phyloP scores from a whole-genome alignment of 2,797 vertebrate genomes.

The Centroberyx gerrardi region DNA sequence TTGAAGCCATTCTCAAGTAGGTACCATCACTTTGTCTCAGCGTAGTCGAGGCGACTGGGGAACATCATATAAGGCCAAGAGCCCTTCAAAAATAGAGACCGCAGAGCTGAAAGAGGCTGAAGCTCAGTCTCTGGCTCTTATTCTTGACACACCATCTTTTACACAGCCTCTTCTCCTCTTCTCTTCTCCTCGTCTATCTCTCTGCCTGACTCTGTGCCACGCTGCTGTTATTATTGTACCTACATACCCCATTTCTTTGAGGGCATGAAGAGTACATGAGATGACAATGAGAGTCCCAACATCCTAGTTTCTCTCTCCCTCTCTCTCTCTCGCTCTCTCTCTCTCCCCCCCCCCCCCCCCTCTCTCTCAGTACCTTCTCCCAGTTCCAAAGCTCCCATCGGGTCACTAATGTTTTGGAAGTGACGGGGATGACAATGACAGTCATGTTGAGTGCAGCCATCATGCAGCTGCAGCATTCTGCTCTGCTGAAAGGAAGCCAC shows the following conservation, averaged over 20 bases:
- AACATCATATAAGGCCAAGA: constrained; percentile 22
- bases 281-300: constrained; percentile 31
- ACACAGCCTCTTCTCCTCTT: constrained; percentile 32
- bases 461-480: constrained; percentile 52
- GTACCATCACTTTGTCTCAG: constrained; percentile 21
- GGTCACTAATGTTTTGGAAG: constrained; percentile 58
- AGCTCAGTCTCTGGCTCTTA: constrained; percentile 35
- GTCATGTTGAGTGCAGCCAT: constrained; percentile 64
- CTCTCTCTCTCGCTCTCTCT: constrained; percentile 15
- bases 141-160: constrained; percentile 48
- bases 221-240: constrained; percentile 71
- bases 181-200: constrained; percentile 27
- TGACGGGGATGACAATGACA: constrained; percentile 65
- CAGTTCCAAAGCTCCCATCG: constrained; percentile 59
- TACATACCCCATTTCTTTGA: constrained; percentile 41
- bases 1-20: constrained; percentile 1
- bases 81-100: constrained; percentile 51
- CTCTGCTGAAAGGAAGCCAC: constrained; percentile 50
- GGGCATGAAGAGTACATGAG: constrained; percentile 47
- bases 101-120: constrained; percentile 13
- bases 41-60: constrained; percentile 37
- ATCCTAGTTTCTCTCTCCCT: constrained; percentile 32
- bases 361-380: constrained; percentile 30
- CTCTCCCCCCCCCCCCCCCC: constrained; percentile 23
- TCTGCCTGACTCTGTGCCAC: constrained; percentile 42